Conservation (phyloP, 2,797 vertebrate genomes). For the Acrossocheilus wenchowensis region DNA sequence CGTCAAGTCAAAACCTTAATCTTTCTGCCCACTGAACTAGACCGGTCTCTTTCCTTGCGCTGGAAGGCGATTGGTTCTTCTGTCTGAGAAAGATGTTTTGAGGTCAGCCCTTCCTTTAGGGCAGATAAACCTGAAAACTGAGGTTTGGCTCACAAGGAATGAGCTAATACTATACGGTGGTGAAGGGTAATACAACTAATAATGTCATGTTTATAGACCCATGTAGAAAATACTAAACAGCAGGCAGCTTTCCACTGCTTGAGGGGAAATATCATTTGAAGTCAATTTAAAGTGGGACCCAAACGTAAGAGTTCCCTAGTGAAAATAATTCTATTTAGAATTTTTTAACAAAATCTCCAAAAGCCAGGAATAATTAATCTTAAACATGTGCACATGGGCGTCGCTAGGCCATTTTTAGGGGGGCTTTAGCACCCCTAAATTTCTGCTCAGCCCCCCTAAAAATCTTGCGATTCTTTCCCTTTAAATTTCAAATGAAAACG, state of each 20-base stretch:
- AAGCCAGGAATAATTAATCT: background rate
- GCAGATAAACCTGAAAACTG: constrained; percentile 32
- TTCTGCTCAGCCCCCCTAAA: too few relatives aligned
- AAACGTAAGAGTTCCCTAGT: background rate
- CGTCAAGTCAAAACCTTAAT: constrained; percentile 42
- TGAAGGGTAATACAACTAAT: background rate
- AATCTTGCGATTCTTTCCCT: too few relatives aligned
- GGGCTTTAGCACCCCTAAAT: too few relatives aligned
- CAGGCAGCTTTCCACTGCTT: background rate
- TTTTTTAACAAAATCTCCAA: background rate
- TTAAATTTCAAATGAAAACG: too few relatives aligned
- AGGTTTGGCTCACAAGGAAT: constrained; percentile 26
- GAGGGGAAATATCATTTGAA: background rate
- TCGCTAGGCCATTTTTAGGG: too few relatives aligned
- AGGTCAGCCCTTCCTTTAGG: constrained; percentile 44
- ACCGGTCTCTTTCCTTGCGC: constrained; percentile 37
- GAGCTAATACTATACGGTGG: background rate
- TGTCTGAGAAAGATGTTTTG: constrained; percentile 42
- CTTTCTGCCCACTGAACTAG: constrained; percentile 43
- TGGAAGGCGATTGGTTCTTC: constrained; percentile 48
- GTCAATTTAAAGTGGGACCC: background rate
- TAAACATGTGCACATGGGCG: background rate
- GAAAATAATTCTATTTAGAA: background rate
- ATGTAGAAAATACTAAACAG: background rate
- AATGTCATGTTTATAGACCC: background rate